These are phyloP conservation scores for Pterocles gutturalis DNA, from an alignment of 2,113 vertebrate genomes.

Conservation along the genomic window DNA sequence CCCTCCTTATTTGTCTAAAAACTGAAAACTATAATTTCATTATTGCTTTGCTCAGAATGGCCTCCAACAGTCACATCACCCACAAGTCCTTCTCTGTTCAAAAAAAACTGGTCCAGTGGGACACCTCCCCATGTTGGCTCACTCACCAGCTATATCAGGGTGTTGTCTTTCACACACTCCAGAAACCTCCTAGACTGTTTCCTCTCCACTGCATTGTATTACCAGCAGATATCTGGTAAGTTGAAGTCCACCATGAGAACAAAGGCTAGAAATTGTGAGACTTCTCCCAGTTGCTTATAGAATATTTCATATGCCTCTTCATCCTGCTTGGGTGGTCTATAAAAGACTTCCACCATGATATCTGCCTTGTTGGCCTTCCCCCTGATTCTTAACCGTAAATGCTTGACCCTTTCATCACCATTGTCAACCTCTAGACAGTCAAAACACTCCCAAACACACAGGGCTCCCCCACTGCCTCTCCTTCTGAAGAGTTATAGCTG, in stretches of 20 bases:
- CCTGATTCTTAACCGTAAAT: not conserved
- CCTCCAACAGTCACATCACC: not conserved
- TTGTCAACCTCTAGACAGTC: not conserved
- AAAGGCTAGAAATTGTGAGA: not conserved
- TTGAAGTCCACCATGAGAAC: not conserved
- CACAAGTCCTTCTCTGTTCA: not conserved
- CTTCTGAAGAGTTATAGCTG: not conserved
- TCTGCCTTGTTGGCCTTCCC: not conserved
- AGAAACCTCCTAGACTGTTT: not conserved
- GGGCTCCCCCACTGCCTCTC: accelerated
- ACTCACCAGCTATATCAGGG: not conserved
- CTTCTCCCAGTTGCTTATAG: no score
- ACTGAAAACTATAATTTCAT: not conserved
- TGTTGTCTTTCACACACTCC: not conserved
- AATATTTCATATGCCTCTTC: no score
- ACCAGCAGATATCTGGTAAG: not conserved
- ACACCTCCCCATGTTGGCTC: not conserved
- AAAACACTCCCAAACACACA: not conserved
- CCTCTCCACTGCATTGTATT: not conserved
- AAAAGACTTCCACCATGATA: no score
- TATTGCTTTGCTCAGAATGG: not conserved
- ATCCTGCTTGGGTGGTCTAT: no score
- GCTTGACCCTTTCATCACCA: no score
- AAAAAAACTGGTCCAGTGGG: not conserved
- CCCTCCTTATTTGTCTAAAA: not conserved